Evolutionary conservation across 1,140 invertebrate species (phyloP).

Genomic region (Drosophila funebris): DNA sequence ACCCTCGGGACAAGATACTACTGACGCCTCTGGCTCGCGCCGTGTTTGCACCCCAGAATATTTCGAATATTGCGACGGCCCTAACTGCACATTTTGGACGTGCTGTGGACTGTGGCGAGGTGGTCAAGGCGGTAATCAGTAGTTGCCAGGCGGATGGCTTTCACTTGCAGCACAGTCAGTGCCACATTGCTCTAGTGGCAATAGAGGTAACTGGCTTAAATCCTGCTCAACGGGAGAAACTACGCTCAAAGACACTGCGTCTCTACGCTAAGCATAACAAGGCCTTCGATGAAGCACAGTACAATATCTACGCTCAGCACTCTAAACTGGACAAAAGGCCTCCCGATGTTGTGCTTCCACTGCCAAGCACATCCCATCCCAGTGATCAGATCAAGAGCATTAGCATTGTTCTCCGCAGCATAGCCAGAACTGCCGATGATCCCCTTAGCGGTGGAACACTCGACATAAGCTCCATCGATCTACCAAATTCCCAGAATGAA

Average conservation of each 20-base stretch:
- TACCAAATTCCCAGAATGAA: neutral
- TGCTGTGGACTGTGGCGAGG: conserved; percentile 22
- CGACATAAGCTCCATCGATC: conserved; percentile 18
- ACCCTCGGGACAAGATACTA: conserved; percentile 46
- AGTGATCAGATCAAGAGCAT: neutral
- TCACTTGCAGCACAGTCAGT: conserved; percentile 46
- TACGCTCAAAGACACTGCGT: conserved; percentile 28
- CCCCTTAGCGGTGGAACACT: conserved; percentile 50
- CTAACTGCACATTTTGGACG: neutral
- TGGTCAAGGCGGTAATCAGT: conserved; percentile 48
- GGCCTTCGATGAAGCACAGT: conserved; percentile 20
- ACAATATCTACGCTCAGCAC: conserved; percentile 37
- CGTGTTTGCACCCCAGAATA: conserved; percentile 48
- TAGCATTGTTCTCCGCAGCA: conserved; percentile 32
- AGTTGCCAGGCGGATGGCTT: conserved; percentile 61
- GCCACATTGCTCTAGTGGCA: conserved; percentile 51
- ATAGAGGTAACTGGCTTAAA: conserved; percentile 28
- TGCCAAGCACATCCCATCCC: neutral
- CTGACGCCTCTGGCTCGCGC: conserved; percentile 55
- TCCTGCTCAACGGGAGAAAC: conserved; percentile 18
- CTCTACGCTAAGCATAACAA: conserved; percentile 47
- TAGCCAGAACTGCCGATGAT: conserved; percentile 43
- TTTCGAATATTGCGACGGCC: conserved; percentile 41
- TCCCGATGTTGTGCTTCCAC: neutral
- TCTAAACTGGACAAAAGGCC: conserved; percentile 31